These are phyloP conservation scores for Emydura subglobosa DNA, from an alignment of 2,113 vertebrate genomes.

Conservation along the genomic window DNA sequence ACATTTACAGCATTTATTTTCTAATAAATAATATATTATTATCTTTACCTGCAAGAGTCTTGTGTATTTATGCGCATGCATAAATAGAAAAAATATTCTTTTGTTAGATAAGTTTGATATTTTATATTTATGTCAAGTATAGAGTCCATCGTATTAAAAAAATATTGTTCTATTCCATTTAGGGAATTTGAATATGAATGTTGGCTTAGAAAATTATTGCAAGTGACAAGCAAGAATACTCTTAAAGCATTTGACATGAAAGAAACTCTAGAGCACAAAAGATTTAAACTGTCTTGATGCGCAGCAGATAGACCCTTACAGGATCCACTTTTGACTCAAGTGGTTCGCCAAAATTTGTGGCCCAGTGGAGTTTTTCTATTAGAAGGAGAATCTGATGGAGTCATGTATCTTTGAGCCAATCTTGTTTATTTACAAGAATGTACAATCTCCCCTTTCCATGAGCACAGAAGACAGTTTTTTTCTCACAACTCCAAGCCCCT, in stretches of 20 bases:
- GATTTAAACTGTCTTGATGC: not conserved
- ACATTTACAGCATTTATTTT: not conserved
- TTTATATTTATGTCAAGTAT: not conserved
- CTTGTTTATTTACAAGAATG: too few species aligned
- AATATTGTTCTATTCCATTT: not conserved
- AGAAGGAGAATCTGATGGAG: too few species aligned
- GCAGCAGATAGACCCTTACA: not conserved
- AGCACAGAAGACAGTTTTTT: too few species aligned
- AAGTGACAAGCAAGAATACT: not conserved
- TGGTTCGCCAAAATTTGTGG: too few species aligned
- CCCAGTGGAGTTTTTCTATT: too few species aligned
- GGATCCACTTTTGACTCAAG: not conserved
- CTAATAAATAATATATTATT: too few species aligned
- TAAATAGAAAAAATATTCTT: not conserved
- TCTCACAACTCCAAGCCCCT: too few species aligned
- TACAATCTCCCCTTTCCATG: too few species aligned
- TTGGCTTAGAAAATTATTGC: not conserved
- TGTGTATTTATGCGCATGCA: not conserved
- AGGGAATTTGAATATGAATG: not conserved
- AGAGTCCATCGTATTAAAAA: not conserved
- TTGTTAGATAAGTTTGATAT: not conserved
- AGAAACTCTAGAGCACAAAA: not conserved
- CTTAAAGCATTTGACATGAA: not conserved
- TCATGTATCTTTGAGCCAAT: too few species aligned
- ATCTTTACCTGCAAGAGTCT: not conserved